Conservation (phyloP, 2,888 invertebrate genomes). For the Melanophora roralis region DNA sequence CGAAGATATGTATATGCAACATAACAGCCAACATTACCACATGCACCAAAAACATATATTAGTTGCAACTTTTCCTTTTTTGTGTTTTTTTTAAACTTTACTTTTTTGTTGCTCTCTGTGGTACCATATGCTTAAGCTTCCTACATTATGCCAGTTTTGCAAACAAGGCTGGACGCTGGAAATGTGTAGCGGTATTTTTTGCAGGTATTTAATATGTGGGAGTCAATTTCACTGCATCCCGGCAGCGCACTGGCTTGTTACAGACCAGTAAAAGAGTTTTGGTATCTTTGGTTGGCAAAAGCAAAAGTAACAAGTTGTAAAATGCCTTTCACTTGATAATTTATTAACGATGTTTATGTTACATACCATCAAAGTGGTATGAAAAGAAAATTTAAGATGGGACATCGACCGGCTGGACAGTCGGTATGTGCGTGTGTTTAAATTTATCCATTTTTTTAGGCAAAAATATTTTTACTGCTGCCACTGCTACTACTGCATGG, state of each 20-base stretch:
- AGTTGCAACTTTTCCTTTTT: background rate
- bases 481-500: too few species aligned
- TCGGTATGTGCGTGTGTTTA: background rate
- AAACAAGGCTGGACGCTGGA: conserved; percentile 46
- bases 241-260: conserved; percentile 23
- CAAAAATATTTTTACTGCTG: background rate
- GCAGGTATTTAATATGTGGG: conserved; percentile 44
- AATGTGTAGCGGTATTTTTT: conserved; percentile 15
- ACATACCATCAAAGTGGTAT: conserved; percentile 43
- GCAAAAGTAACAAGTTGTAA: conserved; percentile 59
- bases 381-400: conserved; percentile 58
- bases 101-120: background rate
- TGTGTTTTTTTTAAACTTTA: background rate
- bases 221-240: conserved; percentile 57
- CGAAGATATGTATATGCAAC: background rate
- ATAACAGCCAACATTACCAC: background rate
- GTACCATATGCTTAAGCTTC: conserved; percentile 48
- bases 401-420: conserved; percentile 10
- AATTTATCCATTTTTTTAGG: conserved; percentile 19
- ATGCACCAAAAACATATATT: background rate
- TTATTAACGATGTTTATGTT: conserved; percentile 61
- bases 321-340: conserved; percentile 66
- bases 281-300: background rate
- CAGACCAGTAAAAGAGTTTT: background rate
- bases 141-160: conserved; percentile 43